Percentiles rank a stretch among this genome's conserved stretches.
Conservation (phyloP, 2,888 invertebrate genomes). For the Lithodes maja region DNA sequence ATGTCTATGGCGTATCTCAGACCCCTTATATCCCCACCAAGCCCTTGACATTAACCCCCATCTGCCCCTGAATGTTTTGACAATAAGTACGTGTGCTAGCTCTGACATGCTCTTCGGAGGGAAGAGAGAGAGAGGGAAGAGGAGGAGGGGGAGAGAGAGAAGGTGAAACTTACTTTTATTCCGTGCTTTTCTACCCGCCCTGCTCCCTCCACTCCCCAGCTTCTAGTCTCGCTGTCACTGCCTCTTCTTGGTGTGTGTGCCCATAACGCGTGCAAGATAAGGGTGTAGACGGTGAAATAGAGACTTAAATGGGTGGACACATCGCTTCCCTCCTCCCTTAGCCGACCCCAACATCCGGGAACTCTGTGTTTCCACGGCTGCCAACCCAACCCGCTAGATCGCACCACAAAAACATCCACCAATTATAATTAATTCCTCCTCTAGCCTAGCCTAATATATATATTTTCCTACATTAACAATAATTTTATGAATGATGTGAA, state of each 20-base stretch:
- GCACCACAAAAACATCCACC: not conserved
- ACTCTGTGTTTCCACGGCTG: slow-evolving; percentile 62
- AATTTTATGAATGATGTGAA: not conserved
- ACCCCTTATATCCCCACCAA: not conserved
- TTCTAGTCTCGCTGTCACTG: slow-evolving; percentile 48
- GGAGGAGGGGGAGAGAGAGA: no score
- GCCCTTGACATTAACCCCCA: not conserved
- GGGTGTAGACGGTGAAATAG: slow-evolving; percentile 44
- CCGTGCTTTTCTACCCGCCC: not conserved
- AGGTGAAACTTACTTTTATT: slow-evolving; percentile 33
- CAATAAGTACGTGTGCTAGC: slow-evolving; percentile 30
- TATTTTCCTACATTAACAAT: not conserved
- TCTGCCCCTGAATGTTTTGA: slow-evolving; percentile 58
- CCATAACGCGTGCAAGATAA: slow-evolving; percentile 60
- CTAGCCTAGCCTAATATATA: not conserved
- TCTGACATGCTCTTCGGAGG: not conserved
- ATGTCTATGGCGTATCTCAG: not conserved
- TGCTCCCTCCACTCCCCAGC: slow-evolving; percentile 39
- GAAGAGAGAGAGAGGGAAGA: no score
- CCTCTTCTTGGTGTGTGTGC: slow-evolving; percentile 55
- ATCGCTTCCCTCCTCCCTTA: slow-evolving; percentile 69
- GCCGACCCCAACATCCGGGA: slow-evolving; percentile 70
- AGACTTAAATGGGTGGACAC: slow-evolving; percentile 58
- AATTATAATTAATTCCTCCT: not conserved
- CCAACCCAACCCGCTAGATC: slow-evolving; percentile 38